Conservation (phyloP, 2,888 invertebrate genomes). For the Yponomeuta sedellus region DNA sequence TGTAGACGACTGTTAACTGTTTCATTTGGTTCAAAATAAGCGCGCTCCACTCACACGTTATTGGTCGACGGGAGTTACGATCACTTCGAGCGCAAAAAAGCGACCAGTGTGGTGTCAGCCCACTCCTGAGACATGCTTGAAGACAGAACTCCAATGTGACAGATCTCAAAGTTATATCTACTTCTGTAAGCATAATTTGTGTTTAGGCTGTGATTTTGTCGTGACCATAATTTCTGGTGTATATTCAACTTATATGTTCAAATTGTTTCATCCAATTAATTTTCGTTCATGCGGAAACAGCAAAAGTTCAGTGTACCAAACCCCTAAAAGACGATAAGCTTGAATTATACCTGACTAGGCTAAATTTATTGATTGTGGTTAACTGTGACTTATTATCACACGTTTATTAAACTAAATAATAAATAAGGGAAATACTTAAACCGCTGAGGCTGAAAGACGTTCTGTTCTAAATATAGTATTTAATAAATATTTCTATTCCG, state of each 20-base stretch:
- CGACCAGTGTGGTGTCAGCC: too few relatives aligned
- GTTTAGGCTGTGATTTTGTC: constrained; percentile 54
- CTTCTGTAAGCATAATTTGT: constrained; percentile 38
- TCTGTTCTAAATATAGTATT: neutral
- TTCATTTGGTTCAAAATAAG: constrained; percentile 9
- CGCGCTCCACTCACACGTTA: neutral
- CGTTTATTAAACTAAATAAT: neutral
- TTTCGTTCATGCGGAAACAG: neutral
- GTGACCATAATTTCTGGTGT: constrained; percentile 23
- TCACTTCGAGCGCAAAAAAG: neutral
- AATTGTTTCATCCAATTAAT: neutral
- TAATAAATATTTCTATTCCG: constrained; percentile 8
- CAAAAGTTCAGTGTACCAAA: neutral
- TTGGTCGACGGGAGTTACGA: neutral
- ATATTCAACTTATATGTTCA: constrained; percentile 20
- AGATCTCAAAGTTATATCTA: constrained; percentile 44
- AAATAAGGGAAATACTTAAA: constrained; percentile 6
- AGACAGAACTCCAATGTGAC: constrained; percentile 39
- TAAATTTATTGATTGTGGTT: constrained; percentile 29
- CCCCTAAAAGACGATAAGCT: constrained; percentile 26
- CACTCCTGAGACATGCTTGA: neutral
- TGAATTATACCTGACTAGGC: constrained; percentile 43
- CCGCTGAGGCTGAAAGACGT: constrained; percentile 12
- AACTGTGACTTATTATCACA: constrained; percentile 6
- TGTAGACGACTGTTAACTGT: constrained; percentile 11